These are phyloP conservation scores for Lepidocolaptes lacrymiger DNA, from an alignment of 2,797 vertebrate species.

Conservation along the genomic window DNA sequence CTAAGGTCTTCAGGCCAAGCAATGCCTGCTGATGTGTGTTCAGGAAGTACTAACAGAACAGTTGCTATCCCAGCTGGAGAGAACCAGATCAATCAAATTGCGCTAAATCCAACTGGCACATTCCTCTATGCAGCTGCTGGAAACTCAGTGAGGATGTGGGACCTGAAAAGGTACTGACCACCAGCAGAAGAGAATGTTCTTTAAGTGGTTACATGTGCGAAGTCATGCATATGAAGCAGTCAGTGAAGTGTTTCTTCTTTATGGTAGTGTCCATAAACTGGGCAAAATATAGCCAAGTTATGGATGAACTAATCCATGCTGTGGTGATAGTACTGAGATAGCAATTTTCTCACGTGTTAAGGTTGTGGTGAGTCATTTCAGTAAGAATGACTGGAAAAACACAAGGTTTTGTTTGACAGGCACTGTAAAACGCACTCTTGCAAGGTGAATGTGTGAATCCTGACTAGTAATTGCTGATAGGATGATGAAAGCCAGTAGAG, in stretches of 20 bases:
- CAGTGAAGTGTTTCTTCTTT: neutral
- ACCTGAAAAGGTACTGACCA: slow-evolving; percentile 89
- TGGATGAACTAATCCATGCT: neutral
- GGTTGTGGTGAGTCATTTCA: neutral
- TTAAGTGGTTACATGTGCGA: neutral
- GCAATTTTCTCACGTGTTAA: neutral
- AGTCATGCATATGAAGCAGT: neutral
- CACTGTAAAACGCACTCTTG: neutral
- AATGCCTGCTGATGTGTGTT: slow-evolving; percentile 86
- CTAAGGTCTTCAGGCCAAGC: slow-evolving; percentile 93
- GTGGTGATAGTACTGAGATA: neutral
- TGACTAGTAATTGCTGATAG: neutral
- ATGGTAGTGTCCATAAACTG: neutral
- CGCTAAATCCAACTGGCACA: slow-evolving; percentile 89
- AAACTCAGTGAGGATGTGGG: slow-evolving; percentile 97
- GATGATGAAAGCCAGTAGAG: neutral
- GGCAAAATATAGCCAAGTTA: neutral
- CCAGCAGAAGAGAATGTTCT: neutral
- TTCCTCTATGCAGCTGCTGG: slow-evolving; percentile 94
- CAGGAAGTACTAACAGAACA: slow-evolving; percentile 84
- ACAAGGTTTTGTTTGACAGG: neutral
- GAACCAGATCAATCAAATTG: slow-evolving; percentile 95
- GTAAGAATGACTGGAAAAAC: neutral
- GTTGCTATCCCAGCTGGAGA: slow-evolving; percentile 92
- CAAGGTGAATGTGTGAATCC: neutral